Conservation (phyloP, 2,797 vertebrate genomes). For the Squalus acanthias region DNA sequence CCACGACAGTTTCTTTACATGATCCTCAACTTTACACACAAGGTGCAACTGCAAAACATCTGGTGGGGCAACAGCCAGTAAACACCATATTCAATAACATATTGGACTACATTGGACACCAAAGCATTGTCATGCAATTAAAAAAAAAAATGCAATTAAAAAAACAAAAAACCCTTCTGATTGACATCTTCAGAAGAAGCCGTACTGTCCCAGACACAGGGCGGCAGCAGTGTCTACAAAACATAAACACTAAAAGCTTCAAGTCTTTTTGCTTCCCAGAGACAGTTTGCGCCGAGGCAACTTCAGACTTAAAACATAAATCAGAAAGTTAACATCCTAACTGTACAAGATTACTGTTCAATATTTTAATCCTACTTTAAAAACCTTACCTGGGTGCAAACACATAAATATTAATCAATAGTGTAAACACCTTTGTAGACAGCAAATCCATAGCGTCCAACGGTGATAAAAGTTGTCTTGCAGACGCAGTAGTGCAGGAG, state of each 20-base stretch:
- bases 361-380: constrained; percentile 22
- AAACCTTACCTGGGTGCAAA: constrained; percentile 37
- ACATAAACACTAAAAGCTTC: neutral
- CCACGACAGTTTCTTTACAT: neutral
- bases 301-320: neutral
- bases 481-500: constrained; percentile 22
- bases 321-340: neutral
- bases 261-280: neutral
- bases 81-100: neutral
- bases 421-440: constrained; percentile 33
- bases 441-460: constrained; percentile 52
- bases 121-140: neutral
- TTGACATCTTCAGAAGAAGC: neutral
- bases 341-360: neutral
- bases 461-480: constrained; percentile 58
- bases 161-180: neutral
- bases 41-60: neutral
- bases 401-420: constrained; percentile 26
- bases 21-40: neutral
- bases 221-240: neutral
- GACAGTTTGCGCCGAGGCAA: neutral
- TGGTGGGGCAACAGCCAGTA: neutral
- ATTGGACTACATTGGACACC: neutral
- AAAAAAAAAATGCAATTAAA: neutral
- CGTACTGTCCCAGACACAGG: neutral